Evolutionary conservation across 1,140 invertebrate genomes (phyloP), one percentile per base, ranked within the genome.

Genomic region (Leptinotarsa defecta): DNA sequence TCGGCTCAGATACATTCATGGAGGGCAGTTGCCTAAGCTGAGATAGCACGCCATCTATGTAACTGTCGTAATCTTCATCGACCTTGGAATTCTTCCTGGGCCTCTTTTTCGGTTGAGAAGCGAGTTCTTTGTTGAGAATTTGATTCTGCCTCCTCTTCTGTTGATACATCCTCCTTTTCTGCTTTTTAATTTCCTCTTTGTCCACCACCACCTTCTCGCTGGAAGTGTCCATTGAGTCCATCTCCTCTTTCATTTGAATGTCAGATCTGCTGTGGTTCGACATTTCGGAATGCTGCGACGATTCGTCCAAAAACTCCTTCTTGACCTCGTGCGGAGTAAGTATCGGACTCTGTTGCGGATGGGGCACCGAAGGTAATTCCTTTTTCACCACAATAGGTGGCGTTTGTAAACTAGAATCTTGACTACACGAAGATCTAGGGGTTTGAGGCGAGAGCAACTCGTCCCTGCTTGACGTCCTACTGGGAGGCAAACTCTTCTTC

Each of bases 1-100:
- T 87, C 17, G 97, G 97, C 85, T 99, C 97, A 76, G 95, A 90
- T 62, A 98, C 94, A 76, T 92, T 90, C 87, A 98, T 92, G 8
- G 93, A 89, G 17, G 94, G 95, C 80, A 98, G 88, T 74, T 92
- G 91, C 43, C 94, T 88, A 52, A 98, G 85, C 83, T 98, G 95
- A 24, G 88, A 88, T 90, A 97, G 93, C 43, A 98, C 87, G 81
- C 92, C 93, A 80, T 97, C 96, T 78, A 96, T 93, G 83, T 93
- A 97, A 8, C 91, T 91, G 84, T 97, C 96, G 85, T 96, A 95
- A 86, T 97, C 95, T 87, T 97, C 96, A 81, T 96, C 94, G 17
- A 94, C 87, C 81, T 94, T 93, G 3, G 94, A 95, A 34, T 92
- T 91, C 86, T 95, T 96, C 34, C 94, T 88, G 13, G 92, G 89